phyloP scores from a whole-genome alignment of 1,140 invertebrate genomes.

The Arion vulgaris region DNA sequence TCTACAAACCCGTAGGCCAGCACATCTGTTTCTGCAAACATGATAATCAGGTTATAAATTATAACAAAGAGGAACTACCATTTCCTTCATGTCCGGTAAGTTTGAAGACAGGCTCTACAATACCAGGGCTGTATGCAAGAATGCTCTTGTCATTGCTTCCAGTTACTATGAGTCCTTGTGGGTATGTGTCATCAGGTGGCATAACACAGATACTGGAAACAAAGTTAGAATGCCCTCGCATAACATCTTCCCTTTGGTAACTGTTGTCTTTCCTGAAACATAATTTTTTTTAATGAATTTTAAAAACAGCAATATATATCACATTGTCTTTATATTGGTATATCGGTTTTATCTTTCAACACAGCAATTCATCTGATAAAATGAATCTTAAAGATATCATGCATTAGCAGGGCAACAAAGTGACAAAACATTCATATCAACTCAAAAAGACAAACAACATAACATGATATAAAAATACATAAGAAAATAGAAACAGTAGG shows the following conservation, averaged over 20 bases:
- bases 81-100: constrained; percentile 87
- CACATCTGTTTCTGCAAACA: no score
- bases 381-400: no score
- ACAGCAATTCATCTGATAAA: no score
- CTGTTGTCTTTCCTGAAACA: constrained; percentile 73
- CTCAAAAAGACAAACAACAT: no score
- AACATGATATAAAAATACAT: no score
- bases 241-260: constrained; percentile 77
- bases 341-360: background rate
- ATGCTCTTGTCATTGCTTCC: constrained; percentile 91
- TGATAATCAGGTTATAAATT: no score
- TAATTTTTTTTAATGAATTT: no score
- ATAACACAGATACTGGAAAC: constrained; percentile 85
- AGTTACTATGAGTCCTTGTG: constrained; percentile 86
- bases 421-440: no score
- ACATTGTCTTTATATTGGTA: background rate
- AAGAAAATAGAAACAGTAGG: no score
- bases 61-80: constrained; percentile 72
- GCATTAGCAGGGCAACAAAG: no score
- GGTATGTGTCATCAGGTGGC: constrained; percentile 79
- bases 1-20: no score
- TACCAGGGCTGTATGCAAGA: constrained; percentile 80
- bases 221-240: constrained; percentile 88
- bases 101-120: constrained; percentile 75
- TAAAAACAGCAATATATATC: background rate